These are phyloP conservation scores for Apistogramma diplotaenia DNA, from an alignment of 2,113 vertebrate genomes.

Conservation along the genomic window DNA sequence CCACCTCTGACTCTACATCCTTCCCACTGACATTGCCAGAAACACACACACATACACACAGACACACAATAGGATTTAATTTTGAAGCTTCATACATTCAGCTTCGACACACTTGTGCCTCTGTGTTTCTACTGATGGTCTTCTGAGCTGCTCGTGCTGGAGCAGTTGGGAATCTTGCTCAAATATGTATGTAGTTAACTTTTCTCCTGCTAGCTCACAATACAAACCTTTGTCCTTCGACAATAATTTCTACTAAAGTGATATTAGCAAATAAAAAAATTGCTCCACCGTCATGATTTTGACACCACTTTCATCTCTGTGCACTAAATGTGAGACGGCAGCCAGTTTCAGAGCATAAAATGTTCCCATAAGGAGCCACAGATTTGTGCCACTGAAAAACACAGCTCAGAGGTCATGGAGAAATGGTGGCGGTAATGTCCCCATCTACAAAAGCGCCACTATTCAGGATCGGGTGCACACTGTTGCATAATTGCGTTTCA, in stretches of 20 bases:
- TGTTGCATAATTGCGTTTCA: constrained; percentile 60
- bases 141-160: not conserved
- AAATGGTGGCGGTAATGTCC: not conserved
- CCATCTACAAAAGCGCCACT: constrained; percentile 1
- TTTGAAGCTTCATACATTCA: constrained; percentile 15
- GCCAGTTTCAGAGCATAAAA: not conserved
- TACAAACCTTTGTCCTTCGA: not conserved
- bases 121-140: not conserved
- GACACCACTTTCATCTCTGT: not conserved
- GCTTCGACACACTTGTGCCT: not conserved
- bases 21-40: constrained; percentile 46
- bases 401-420: not conserved
- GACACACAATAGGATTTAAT: constrained; percentile 34
- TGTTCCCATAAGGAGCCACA: not conserved
- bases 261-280: not conserved
- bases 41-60: not conserved
- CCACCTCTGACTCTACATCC: constrained; percentile 63
- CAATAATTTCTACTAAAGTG: not conserved
- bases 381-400: constrained; percentile 5
- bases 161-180: constrained; percentile 1
- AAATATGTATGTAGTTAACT: not conserved
- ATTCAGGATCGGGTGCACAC: constrained; percentile 13
- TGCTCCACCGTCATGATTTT: not conserved
- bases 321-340: not conserved
- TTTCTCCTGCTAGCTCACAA: not conserved